Conservation (phyloP, 2,797 vertebrate species). For the Micrastur ruficollis region DNA sequence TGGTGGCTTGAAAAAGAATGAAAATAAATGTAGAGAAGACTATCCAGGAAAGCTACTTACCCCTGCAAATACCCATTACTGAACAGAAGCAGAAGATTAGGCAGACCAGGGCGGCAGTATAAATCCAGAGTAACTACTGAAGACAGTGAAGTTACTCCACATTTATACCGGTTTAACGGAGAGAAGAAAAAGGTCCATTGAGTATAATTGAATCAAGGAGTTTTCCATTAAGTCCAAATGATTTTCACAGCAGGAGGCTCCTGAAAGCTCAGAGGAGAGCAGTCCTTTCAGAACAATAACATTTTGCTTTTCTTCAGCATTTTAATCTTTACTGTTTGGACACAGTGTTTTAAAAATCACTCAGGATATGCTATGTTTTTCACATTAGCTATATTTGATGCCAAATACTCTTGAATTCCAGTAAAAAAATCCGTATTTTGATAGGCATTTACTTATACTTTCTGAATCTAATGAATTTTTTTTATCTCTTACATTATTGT, state of each 20-base stretch:
- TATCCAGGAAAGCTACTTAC: background rate
- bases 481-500: background rate
- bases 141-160: background rate
- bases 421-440: background rate
- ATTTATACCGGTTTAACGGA: conserved; percentile 33
- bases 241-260: conserved; percentile 59
- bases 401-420: background rate
- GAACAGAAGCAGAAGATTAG: background rate
- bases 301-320: background rate
- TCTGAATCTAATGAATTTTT: background rate
- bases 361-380: background rate
- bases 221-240: conserved; percentile 63
- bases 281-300: conserved; percentile 35
- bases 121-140: conserved; percentile 38
- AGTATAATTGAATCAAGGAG: conserved; percentile 46
- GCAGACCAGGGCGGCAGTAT: background rate
- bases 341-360: background rate
- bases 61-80: background rate
- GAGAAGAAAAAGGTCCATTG: conserved; percentile 37
- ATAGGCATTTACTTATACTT: background rate
- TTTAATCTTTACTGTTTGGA: conserved; percentile 29
- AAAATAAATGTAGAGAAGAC: conserved; percentile 15
- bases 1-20: background rate
- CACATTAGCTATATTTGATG: background rate
- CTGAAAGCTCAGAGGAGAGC: conserved; percentile 1